Conservation (phyloP, 2,113 vertebrate genomes). For the Motacilla alba region DNA sequence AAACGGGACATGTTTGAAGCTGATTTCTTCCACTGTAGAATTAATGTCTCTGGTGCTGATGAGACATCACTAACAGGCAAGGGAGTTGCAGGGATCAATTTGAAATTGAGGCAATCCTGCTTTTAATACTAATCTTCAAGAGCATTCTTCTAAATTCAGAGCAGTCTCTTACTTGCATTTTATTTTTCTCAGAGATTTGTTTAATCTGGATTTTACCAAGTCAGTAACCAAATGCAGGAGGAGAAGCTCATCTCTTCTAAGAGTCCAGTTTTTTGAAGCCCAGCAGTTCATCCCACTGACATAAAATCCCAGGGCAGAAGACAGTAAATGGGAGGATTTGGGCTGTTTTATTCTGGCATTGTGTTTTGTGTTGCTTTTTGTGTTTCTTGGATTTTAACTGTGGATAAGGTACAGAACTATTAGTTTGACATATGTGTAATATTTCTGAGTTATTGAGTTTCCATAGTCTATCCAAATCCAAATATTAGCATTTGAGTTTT, state of each 20-base stretch:
- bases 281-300: not conserved
- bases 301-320: not conserved
- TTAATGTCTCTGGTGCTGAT: not conserved
- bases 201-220: not conserved
- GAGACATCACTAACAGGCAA: not conserved
- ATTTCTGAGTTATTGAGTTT: not conserved
- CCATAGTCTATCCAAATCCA: not conserved
- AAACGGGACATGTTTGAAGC: not conserved
- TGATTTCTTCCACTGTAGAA: not conserved
- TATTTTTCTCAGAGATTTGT: not conserved
- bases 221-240: not conserved
- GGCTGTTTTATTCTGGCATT: not conserved
- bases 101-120: not conserved
- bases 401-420: not conserved
- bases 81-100: not conserved
- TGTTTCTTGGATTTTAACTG: not conserved
- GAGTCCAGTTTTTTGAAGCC: not conserved
- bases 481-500: not conserved
- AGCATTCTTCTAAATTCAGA: not conserved
- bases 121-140: not conserved
- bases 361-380: not conserved
- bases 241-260: not conserved
- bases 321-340: not conserved
- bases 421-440: not conserved
- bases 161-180: not conserved